Conservation (phyloP, 2,888 invertebrate genomes). For the Agonopterix arenella region DNA sequence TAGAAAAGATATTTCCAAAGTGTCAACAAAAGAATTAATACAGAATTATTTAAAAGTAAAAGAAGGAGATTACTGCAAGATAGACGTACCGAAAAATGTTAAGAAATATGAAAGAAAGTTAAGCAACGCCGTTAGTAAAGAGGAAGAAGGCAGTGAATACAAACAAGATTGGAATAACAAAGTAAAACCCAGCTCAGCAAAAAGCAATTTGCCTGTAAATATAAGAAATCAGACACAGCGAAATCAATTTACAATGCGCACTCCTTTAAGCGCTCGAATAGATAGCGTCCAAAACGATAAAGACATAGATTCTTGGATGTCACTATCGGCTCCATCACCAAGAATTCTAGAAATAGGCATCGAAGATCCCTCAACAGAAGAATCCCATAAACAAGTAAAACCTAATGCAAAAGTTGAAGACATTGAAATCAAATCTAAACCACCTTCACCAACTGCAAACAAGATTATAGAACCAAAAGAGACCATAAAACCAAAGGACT, state of each 20-base stretch:
- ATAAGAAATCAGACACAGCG: conserved; percentile 46
- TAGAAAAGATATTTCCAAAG: conserved; percentile 52
- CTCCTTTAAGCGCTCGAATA: conserved; percentile 58
- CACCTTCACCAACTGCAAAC: conserved; percentile 4
- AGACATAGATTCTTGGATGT: conserved; percentile 73
- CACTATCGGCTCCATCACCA: conserved; percentile 57
- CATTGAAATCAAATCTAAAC: conserved; percentile 1
- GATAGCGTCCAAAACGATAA: conserved; percentile 61
- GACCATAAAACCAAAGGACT: conserved; percentile 31
- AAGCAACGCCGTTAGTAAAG: conserved; percentile 29
- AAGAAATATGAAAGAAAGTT: conserved; percentile 47
- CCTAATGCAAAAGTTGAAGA: background rate
- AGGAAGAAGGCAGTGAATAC: conserved; percentile 27
- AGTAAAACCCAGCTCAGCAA: conserved; percentile 25
- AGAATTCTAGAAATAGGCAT: conserved; percentile 37
- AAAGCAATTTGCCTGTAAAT: conserved; percentile 23
- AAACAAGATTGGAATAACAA: conserved; percentile 59
- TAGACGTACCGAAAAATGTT: conserved; percentile 30
- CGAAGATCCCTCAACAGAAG: conserved; percentile 15
- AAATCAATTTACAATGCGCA: conserved; percentile 35
- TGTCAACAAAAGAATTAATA: conserved; percentile 64
- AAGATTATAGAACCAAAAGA: conserved; percentile 20
- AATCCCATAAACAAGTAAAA: conserved; percentile 14
- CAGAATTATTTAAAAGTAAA: conserved; percentile 68
- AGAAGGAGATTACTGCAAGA: conserved; percentile 47